phyloP scores from a whole-genome alignment of 2,797 vertebrate genomes.

The Micrastur ruficollis region DNA sequence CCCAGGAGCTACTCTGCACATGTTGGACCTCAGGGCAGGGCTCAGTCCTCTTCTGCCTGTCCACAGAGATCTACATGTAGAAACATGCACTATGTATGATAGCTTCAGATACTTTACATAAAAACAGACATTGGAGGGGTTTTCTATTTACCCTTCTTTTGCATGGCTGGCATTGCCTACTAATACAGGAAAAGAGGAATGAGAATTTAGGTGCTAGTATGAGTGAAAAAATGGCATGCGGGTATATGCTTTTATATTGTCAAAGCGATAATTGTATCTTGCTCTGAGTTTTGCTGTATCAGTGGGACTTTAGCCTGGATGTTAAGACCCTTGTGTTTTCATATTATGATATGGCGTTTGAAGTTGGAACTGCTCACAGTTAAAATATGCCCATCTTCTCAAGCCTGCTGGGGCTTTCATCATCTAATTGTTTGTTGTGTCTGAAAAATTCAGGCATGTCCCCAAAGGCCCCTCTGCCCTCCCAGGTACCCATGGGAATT shows the following conservation, averaged over 20 bases:
- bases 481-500: background rate
- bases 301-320: background rate
- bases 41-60: background rate
- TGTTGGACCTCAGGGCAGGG: background rate
- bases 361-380: background rate
- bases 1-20: background rate
- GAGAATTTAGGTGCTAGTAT: background rate
- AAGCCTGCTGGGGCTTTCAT: background rate
- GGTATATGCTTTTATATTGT: background rate
- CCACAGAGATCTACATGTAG: background rate
- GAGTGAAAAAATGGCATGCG: background rate
- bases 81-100: background rate
- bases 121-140: background rate
- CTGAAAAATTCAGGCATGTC: background rate
- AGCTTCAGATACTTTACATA: background rate
- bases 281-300: background rate
- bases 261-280: background rate
- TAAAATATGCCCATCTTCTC: background rate
- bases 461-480: background rate
- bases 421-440: background rate
- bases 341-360: background rate
- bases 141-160: background rate
- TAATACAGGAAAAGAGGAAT: background rate
- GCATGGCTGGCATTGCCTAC: background rate
- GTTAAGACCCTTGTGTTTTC: background rate